Conservation (phyloP, 1,140 invertebrate genomes). For the Lordiphosa collinella region DNA sequence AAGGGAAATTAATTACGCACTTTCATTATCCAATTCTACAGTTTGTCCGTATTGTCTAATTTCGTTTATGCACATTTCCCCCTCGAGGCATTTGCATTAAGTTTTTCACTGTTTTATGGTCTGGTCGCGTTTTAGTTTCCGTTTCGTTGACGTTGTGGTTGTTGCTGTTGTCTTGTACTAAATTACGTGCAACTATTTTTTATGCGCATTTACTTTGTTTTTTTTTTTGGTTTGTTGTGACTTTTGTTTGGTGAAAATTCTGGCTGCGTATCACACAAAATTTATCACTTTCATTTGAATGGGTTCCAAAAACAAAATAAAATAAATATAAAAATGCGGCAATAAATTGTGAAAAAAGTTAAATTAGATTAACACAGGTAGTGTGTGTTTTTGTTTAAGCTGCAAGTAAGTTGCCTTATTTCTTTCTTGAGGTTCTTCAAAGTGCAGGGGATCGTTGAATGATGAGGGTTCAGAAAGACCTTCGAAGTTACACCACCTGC, state of each 20-base stretch:
- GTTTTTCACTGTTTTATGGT: constrained; percentile 52
- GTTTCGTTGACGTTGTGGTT: constrained; percentile 33
- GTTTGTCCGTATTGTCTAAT: constrained; percentile 21
- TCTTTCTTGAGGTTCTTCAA: no score
- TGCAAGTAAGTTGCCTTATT: no score
- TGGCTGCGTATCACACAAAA: constrained; percentile 50
- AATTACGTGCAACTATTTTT: constrained; percentile 76
- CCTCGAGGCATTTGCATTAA: constrained; percentile 55
- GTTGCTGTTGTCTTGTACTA: constrained; percentile 34
- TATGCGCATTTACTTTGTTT: constrained; percentile 40
- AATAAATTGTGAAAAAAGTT: no score
- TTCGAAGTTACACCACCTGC: no score
- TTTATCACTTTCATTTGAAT: constrained; percentile 65
- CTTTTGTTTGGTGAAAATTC: constrained; percentile 54
- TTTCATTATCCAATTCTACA: constrained; percentile 48
- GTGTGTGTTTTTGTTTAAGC: no score
- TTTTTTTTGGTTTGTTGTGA: constrained; percentile 15
- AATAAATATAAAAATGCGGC: constrained; percentile 4
- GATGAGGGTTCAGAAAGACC: no score
- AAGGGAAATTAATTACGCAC: constrained; percentile 66
- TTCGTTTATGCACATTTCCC: constrained; percentile 41
- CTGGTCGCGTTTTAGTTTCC: constrained; percentile 29
- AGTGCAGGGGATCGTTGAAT: no score
- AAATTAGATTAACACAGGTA: no score
- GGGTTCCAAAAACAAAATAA: constrained; percentile 35